These are phyloP conservation scores for Amiota minor DNA, from an alignment of 2,888 invertebrate genomes.

Conservation along the genomic window DNA sequence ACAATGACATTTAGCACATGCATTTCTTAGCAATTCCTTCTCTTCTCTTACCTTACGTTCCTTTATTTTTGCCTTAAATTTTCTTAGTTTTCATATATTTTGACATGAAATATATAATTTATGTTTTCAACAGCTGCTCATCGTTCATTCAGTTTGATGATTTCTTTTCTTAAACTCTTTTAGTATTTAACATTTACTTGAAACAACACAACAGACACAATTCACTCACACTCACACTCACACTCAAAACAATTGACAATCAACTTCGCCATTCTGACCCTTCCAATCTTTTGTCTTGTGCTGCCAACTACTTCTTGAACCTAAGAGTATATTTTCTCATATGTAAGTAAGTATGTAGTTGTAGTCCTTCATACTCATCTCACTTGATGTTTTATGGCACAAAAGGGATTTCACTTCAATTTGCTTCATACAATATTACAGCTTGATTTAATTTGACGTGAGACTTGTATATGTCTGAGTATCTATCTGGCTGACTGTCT, in stretches of 20 bases:
- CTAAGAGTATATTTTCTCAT: too few species aligned
- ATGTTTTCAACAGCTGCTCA: too few species aligned
- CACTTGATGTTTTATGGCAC: slow-evolving; percentile 63
- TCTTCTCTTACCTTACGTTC: not conserved
- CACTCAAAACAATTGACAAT: not conserved
- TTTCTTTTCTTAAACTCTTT: too few species aligned
- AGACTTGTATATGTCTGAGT: slow-evolving; percentile 59
- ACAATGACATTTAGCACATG: not conserved
- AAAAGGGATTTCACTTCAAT: slow-evolving; percentile 68
- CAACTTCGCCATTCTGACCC: not conserved
- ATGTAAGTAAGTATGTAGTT: too few species aligned
- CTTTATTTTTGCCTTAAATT: not conserved
- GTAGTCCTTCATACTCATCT: not conserved
- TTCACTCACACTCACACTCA: too few species aligned
- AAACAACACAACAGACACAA: too few species aligned
- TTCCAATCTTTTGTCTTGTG: too few species aligned
- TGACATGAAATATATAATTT: too few species aligned
- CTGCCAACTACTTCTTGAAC: too few species aligned
- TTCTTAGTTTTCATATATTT: too few species aligned
- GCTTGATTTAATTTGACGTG: slow-evolving; percentile 73
- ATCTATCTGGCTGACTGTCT: not conserved
- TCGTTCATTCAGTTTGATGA: too few species aligned
- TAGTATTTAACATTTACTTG: too few species aligned
- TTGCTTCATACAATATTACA: slow-evolving; percentile 68
- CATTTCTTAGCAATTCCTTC: not conserved